Evolutionary conservation across 2,113 vertebrate genomes (phyloP).

Genomic region (Tautogolabrus adspersus): DNA sequence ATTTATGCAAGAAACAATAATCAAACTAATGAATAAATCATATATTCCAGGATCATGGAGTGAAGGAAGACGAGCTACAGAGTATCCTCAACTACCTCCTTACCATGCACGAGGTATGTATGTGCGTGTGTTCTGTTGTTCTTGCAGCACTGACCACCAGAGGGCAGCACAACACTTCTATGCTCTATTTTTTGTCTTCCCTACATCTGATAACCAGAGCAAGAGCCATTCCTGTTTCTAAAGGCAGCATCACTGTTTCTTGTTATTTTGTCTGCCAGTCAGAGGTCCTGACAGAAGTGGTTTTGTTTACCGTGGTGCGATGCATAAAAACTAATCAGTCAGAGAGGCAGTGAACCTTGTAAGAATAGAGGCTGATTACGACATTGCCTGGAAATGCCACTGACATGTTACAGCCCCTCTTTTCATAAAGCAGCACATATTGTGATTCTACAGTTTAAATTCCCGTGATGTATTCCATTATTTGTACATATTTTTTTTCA

Average conservation of each 20-base stretch:
- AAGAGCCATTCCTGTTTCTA: conserved; percentile 5
- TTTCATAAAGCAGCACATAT: conserved; percentile 22
- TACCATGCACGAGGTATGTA: conserved; percentile 95
- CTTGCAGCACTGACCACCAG: conserved; percentile 70
- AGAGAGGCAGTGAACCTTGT: conserved; percentile 30
- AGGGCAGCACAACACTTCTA: conserved; percentile 65
- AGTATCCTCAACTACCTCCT: conserved; percentile 97
- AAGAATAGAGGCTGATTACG: conserved; percentile 44
- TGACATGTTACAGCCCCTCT: conserved; percentile 30
- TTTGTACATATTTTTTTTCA: neutral
- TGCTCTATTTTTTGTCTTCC: neutral
- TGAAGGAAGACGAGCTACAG: conserved; percentile 97
- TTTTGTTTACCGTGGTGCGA: conserved; percentile 63
- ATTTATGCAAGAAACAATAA: neutral
- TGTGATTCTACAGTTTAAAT: conserved; percentile 26
- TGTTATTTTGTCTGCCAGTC: conserved; percentile 60
- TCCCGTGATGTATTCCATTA: conserved; percentile 24
- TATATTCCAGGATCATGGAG: conserved; percentile 90
- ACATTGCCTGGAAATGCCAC: conserved; percentile 22
- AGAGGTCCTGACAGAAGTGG: conserved; percentile 48
- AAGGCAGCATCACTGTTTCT: conserved; percentile 41
- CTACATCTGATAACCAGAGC: conserved; percentile 6
- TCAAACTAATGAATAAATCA: neutral
- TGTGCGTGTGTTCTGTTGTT: neutral
- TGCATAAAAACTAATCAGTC: conserved; percentile 59